phyloP scores from a whole-genome alignment of 2,113 vertebrate genomes.

The Pteronura brasiliensis region DNA sequence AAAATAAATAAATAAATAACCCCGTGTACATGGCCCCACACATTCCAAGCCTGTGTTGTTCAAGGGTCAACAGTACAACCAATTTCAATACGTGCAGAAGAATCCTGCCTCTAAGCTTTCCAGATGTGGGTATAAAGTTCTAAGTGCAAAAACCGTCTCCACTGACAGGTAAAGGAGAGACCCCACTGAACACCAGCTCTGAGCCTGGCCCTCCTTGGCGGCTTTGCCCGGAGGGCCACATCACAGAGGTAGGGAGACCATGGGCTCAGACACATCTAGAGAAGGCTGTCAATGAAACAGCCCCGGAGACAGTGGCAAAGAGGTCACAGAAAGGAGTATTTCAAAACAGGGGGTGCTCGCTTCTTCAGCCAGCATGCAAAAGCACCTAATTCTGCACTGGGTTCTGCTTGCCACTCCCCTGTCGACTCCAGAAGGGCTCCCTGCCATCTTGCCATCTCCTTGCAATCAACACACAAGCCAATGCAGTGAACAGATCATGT shows the following conservation, averaged over 20 bases:
- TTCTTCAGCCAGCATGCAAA: neutral
- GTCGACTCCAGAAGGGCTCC: neutral
- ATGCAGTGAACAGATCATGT: neutral
- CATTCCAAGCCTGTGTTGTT: neutral
- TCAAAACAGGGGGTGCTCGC: neutral
- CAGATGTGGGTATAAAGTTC: neutral
- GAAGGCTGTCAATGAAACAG: neutral
- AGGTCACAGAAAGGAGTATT: neutral
- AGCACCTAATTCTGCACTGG: neutral
- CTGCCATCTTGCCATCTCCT: neutral
- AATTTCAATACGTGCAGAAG: neutral
- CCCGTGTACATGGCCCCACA: neutral
- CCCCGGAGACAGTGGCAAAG: neutral
- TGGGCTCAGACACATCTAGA: neutral
- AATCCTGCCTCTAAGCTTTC: neutral
- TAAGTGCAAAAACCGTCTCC: neutral
- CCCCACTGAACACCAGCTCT: too few species aligned
- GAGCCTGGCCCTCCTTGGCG: accelerated
- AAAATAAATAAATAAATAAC: neutral
- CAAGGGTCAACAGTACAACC: neutral
- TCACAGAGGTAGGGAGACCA: neutral
- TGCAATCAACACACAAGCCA: neutral
- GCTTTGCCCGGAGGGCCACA: too few species aligned
- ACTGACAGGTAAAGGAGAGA: too few species aligned
- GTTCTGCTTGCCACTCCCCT: neutral